Conservation (phyloP, 2,113 vertebrate species). For the Odobenus rosmarus region DNA sequence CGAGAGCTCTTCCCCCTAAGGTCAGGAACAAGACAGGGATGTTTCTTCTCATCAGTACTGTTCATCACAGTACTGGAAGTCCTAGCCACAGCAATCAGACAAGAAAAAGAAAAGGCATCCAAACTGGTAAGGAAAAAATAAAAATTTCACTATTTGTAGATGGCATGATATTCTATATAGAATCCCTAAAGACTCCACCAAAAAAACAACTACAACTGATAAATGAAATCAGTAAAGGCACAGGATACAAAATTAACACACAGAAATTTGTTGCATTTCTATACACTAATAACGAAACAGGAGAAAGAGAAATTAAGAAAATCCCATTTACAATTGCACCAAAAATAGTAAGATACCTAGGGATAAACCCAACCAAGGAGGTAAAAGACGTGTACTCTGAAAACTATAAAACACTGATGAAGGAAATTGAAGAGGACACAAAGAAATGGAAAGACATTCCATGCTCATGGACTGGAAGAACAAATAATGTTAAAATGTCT, state of each 20-base stretch:
- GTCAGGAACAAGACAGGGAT: background rate
- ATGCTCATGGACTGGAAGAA: background rate
- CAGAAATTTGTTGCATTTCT: background rate
- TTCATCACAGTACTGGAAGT: background rate
- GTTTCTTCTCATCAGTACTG: background rate
- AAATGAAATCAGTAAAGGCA: background rate
- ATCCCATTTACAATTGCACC: background rate
- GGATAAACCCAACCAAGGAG: background rate
- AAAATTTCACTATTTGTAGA: background rate
- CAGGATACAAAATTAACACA: background rate
- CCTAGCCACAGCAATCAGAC: background rate
- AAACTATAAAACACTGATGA: background rate
- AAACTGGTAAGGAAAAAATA: background rate
- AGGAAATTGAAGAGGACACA: background rate
- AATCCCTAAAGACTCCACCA: background rate
- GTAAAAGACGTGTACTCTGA: background rate
- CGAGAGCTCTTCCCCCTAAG: background rate
- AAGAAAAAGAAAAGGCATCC: background rate
- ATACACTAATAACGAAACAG: background rate
- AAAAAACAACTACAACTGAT: background rate
- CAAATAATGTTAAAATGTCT: background rate
- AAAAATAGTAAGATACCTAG: background rate
- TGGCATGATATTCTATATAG: background rate
- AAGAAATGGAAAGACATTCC: background rate
- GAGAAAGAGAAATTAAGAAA: background rate